Conservation (phyloP, 2,888 invertebrate genomes). For the Tipula confusa region DNA sequence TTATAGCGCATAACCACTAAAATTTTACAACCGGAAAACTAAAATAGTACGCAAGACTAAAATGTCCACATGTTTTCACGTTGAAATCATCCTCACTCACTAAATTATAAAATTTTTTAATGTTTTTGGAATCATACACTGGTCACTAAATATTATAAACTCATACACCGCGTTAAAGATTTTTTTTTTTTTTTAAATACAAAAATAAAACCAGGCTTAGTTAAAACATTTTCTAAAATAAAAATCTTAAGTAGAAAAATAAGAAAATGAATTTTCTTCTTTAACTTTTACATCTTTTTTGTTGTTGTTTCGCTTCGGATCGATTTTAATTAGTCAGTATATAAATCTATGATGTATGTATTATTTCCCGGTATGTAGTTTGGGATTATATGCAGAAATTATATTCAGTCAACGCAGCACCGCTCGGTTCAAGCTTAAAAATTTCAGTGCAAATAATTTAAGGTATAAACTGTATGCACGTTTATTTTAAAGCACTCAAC, state of each 20-base stretch:
- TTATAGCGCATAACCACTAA: not conserved
- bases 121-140: not conserved
- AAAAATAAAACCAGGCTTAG: conserved; percentile 20
- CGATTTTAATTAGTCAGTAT: conserved; percentile 8
- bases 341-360: not conserved
- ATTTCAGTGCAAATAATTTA: not conserved
- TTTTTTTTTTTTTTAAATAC: no score
- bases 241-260: conserved; percentile 12
- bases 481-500: not conserved
- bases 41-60: not conserved
- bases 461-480: not conserved
- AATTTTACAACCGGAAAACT: not conserved
- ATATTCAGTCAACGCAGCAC: not conserved
- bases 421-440: not conserved
- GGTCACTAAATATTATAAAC: not conserved
- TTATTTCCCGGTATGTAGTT: no score
- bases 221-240: conserved; percentile 9
- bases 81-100: not conserved
- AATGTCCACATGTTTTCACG: conserved; percentile 16
- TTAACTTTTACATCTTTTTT: not conserved
- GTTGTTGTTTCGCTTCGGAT: not conserved
- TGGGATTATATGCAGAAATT: not conserved
- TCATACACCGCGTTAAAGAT: not conserved
- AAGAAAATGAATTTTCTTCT: not conserved
- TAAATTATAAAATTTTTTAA: not conserved